A percentile compares a stretch with the other conserved stretches of the same genome.
Evolutionary conservation across 2,888 invertebrate genomes (phyloP).

Genomic region (Trachelus troglodyta): DNA sequence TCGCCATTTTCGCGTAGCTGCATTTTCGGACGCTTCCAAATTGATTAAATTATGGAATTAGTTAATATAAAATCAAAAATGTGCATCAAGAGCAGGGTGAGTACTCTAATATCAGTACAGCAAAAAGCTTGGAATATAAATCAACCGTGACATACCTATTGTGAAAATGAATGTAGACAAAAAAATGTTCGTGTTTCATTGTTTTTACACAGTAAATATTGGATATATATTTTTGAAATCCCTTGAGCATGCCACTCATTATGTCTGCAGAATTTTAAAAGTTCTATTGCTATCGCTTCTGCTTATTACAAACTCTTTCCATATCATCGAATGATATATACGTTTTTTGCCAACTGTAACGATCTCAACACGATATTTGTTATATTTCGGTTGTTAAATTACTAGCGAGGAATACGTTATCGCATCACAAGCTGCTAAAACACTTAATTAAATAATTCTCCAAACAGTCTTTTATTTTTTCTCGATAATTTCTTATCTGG

Average conservation of each 20-base stretch:
- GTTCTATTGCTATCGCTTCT: not conserved
- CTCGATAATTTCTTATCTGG: not conserved
- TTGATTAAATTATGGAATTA: conserved; percentile 36
- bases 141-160: not conserved
- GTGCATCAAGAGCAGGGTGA: conserved; percentile 42
- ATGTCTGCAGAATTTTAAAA: not conserved
- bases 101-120: conserved; percentile 3
- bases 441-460: not conserved
- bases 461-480: not conserved
- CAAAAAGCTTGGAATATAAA: not conserved
- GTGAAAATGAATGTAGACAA: not conserved
- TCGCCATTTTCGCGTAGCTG: conserved; percentile 13
- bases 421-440: not conserved
- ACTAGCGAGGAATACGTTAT: not conserved
- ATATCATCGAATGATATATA: not conserved
- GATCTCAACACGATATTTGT: not conserved
- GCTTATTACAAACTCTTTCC: not conserved
- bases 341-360: not conserved
- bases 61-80: conserved; percentile 27
- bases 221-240: not conserved
- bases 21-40: not conserved
- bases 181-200: not conserved
- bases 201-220: not conserved
- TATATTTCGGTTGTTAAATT: not conserved
- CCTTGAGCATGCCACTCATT: not conserved